Evolutionary conservation across 2,888 invertebrate species (phyloP).

Genomic region (Scaeva pyrastri): DNA sequence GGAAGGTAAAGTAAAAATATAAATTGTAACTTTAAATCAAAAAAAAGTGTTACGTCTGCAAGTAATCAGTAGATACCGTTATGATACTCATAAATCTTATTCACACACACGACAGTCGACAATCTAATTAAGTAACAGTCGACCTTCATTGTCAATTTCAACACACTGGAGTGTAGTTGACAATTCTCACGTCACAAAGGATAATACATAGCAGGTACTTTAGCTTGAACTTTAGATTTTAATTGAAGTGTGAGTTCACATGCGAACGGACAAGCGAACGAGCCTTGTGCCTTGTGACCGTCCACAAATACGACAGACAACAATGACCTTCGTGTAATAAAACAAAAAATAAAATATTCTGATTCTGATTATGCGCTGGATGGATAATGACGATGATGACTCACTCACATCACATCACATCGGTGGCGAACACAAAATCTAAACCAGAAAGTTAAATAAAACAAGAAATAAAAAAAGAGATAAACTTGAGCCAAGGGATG

Average conservation of each 20-base stretch:
- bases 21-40: too few species aligned
- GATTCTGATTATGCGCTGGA: slow-evolving; percentile 44
- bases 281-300: neutral
- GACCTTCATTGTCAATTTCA: slow-evolving; percentile 6
- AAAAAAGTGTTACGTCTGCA: too few species aligned
- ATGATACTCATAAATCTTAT: too few species aligned
- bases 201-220: neutral
- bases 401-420: slow-evolving; percentile 37
- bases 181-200: slow-evolving; percentile 38
- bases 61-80: too few species aligned
- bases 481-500: neutral
- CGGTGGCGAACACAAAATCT: neutral
- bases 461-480: slow-evolving; percentile 4
- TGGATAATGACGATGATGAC: slow-evolving; percentile 43
- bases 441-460: slow-evolving; percentile 21
- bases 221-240: slow-evolving; percentile 28
- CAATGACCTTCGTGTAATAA: slow-evolving; percentile 66
- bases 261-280: slow-evolving; percentile 4
- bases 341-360: slow-evolving; percentile 32
- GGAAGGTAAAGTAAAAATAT: too few species aligned
- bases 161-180: neutral
- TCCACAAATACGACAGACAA: slow-evolving; percentile 48
- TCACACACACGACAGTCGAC: neutral
- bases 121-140: slow-evolving; percentile 5
- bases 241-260: neutral